Evolutionary conservation across 2,888 invertebrate genomes (phyloP).

Genomic region (Apomyelois bistriatella): DNA sequence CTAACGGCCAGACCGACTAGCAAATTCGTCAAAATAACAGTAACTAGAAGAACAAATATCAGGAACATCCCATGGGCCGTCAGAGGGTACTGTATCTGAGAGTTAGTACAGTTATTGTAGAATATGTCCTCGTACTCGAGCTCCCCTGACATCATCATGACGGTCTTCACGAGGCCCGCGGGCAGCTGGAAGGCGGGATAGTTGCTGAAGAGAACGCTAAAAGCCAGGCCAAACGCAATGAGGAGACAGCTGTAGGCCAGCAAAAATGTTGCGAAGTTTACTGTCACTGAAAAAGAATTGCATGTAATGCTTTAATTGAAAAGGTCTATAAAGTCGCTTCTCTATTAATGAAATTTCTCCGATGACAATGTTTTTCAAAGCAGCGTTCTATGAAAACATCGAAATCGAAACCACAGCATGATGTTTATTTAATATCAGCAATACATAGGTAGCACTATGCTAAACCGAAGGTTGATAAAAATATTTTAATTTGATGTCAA

Average conservation of each 20-base stretch:
- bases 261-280: constrained; percentile 90
- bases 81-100: constrained; percentile 82
- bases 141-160: constrained; percentile 95
- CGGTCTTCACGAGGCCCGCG: constrained; percentile 85
- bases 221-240: constrained; percentile 89
- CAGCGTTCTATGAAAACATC: too few relatives aligned
- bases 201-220: constrained; percentile 89
- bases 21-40: constrained; percentile 90
- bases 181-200: constrained; percentile 86
- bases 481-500: neutral
- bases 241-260: constrained; percentile 89
- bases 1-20: constrained; percentile 92
- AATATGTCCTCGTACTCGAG: constrained; percentile 92
- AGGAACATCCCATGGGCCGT: constrained; percentile 89
- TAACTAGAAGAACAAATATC: constrained; percentile 88
- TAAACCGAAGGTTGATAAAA: neutral
- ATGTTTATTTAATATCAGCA: too few relatives aligned
- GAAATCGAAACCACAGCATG: too few relatives aligned
- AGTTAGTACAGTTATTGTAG: constrained; percentile 75
- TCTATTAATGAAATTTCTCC: too few relatives aligned
- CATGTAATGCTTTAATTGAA: too few relatives aligned
- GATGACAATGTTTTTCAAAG: too few relatives aligned
- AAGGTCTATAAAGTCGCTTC: too few relatives aligned
- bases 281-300: constrained; percentile 81
- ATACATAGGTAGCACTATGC: too few relatives aligned